phyloP scores from a whole-genome alignment of 2,113 vertebrate species.

The Prionailurus bengalensis region DNA sequence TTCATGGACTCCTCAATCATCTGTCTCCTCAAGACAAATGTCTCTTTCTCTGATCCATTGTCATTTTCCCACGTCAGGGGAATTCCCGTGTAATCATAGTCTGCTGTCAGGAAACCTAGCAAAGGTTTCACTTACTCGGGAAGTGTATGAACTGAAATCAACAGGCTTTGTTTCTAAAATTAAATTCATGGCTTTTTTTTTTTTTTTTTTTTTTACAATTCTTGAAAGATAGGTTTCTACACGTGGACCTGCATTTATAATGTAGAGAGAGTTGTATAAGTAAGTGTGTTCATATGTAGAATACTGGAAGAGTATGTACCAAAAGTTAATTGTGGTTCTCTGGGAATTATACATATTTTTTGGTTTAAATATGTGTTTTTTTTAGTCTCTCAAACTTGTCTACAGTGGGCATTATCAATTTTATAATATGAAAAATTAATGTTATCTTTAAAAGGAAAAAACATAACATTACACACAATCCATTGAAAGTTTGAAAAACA shows the following conservation, averaged over 20 bases:
- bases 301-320: background rate
- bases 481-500: background rate
- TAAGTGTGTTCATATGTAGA: background rate
- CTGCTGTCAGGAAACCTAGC: background rate
- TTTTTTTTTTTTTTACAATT: background rate
- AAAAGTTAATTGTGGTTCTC: background rate
- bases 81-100: background rate
- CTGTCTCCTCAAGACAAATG: background rate
- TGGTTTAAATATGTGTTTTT: background rate
- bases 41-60: background rate
- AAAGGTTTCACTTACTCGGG: background rate
- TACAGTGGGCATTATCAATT: background rate
- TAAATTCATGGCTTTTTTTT: background rate
- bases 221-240: background rate
- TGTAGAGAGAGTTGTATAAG: background rate
- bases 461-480: background rate
- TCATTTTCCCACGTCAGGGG: background rate
- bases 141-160: background rate
- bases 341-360: background rate
- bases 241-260: background rate
- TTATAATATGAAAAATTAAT: slow-evolving; percentile 11
- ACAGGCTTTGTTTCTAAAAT: slow-evolving; percentile 21
- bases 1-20: background rate
- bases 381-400: slow-evolving; percentile 36
- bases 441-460: background rate